Evolutionary conservation across 2,888 invertebrate species (phyloP).

Genomic region (Malthinus seriepunctatus): DNA sequence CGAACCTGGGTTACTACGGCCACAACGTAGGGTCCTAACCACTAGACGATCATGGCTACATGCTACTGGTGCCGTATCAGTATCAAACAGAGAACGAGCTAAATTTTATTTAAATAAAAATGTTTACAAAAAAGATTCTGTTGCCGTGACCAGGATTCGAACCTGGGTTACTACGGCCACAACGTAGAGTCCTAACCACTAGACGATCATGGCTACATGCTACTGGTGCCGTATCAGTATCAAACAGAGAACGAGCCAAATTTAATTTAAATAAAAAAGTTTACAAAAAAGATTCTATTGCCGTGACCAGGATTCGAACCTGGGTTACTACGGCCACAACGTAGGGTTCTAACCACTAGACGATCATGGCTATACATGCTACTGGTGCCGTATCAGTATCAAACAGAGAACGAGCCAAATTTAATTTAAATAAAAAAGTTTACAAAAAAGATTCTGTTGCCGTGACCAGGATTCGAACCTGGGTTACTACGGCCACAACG

Average conservation of each 20-base stretch:
- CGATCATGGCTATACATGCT: constrained; percentile 74
- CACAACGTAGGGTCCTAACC: constrained; percentile 64
- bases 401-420: too few relatives aligned
- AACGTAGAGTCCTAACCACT: constrained; percentile 77
- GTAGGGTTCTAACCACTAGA: constrained; percentile 77
- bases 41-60: constrained; percentile 48
- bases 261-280: too few relatives aligned
- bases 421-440: too few relatives aligned
- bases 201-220: constrained; percentile 72
- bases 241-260: too few relatives aligned
- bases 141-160: constrained; percentile 76
- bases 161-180: constrained; percentile 80
- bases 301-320: constrained; percentile 77
- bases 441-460: too few relatives aligned
- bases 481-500: constrained; percentile 80
- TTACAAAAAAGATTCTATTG: too few relatives aligned
- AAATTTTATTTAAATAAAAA: too few relatives aligned
- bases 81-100: too few relatives aligned
- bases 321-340: constrained; percentile 80
- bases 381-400: too few relatives aligned
- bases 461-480: constrained; percentile 77
- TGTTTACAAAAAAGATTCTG: too few relatives aligned
- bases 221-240: too few relatives aligned
- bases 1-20: constrained; percentile 66
- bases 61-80: too few relatives aligned